phyloP scores from a whole-genome alignment of 2,113 vertebrate species.

The Rhinichthys klamathensis region DNA sequence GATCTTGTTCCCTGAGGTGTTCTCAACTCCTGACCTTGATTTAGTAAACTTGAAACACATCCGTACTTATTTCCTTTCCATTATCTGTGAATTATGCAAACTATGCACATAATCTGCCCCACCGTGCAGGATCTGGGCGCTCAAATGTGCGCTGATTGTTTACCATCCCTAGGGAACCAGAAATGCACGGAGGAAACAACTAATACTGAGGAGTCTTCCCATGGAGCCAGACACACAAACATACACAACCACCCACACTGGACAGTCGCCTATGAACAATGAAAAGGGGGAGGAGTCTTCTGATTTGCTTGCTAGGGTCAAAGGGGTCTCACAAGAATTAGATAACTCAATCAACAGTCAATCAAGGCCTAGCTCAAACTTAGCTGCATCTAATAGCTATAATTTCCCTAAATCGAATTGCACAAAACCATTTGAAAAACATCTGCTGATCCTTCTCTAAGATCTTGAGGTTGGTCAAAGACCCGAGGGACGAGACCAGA shows the following conservation, averaged over 20 bases:
- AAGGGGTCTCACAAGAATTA: neutral
- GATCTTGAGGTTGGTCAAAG: slow-evolving; percentile 30
- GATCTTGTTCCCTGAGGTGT: slow-evolving; percentile 26
- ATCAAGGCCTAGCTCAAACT: neutral
- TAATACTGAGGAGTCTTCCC: neutral
- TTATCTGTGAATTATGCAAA: slow-evolving; percentile 46
- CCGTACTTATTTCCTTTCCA: slow-evolving; percentile 28
- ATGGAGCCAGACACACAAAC: neutral
- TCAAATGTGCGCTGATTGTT: slow-evolving; percentile 32
- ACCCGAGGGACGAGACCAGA: slow-evolving; percentile 33
- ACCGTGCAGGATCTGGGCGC: neutral
- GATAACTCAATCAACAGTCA: slow-evolving; percentile 17
- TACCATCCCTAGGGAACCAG: slow-evolving; percentile 16
- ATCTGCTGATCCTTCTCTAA: slow-evolving; percentile 26
- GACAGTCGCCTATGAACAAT: slow-evolving; percentile 21
- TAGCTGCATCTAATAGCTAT: slow-evolving; percentile 14
- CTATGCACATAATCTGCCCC: slow-evolving; percentile 20
- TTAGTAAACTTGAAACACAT: slow-evolving; percentile 37
- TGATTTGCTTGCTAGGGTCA: slow-evolving; percentile 28
- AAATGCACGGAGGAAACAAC: slow-evolving; percentile 8
- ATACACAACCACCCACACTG: neutral
- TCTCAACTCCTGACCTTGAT: slow-evolving; percentile 36
- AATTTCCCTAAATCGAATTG: slow-evolving; percentile 9
- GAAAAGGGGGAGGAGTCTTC: slow-evolving; percentile 9
- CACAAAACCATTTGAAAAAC: slow-evolving; percentile 27